Conservation (phyloP, 2,113 vertebrate genomes). For the Varanus komodoensis region DNA sequence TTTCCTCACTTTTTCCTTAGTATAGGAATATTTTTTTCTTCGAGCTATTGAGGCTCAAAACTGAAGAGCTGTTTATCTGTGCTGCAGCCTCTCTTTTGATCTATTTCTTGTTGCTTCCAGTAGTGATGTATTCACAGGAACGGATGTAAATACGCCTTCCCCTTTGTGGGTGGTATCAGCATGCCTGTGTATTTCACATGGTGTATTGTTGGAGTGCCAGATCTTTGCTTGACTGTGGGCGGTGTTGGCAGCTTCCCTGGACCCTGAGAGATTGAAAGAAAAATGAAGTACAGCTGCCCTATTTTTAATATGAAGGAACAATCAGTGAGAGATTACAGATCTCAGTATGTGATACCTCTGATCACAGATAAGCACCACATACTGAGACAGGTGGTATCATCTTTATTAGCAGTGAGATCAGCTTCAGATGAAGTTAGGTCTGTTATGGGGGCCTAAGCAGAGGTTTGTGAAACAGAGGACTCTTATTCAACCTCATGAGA, state of each 20-base stretch:
- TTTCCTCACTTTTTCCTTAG: constrained; percentile 29
- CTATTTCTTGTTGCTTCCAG: constrained; percentile 53
- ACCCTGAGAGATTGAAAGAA: constrained; percentile 56
- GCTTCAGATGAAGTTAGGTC: constrained; percentile 44
- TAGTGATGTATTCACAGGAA: constrained; percentile 50
- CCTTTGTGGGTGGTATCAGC: constrained; percentile 70
- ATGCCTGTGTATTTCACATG: constrained; percentile 60
- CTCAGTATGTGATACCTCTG: constrained; percentile 61
- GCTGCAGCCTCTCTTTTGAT: constrained; percentile 57
- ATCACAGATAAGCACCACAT: constrained; percentile 55
- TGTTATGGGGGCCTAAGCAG: constrained; percentile 17
- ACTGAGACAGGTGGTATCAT: constrained; percentile 61
- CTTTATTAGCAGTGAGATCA: constrained; percentile 55
- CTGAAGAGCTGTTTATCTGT: constrained; percentile 21
- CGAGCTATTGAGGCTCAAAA: constrained; percentile 28
- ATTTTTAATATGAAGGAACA: constrained; percentile 71
- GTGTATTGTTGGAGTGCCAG: constrained; percentile 62
- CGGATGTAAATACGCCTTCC: constrained; percentile 54
- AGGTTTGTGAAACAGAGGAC: constrained; percentile 18
- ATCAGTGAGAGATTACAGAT: constrained; percentile 59
- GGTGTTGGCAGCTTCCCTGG: constrained; percentile 64
- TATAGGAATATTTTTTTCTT: constrained; percentile 26
- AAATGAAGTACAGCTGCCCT: constrained; percentile 65
- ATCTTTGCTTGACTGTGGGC: constrained; percentile 67
- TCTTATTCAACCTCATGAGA: not conserved